Percentiles rank a stretch among this genome's conserved stretches.
Evolutionary conservation across 2,888 invertebrate genomes (phyloP).

Genomic region (Callinectes sapidus): DNA sequence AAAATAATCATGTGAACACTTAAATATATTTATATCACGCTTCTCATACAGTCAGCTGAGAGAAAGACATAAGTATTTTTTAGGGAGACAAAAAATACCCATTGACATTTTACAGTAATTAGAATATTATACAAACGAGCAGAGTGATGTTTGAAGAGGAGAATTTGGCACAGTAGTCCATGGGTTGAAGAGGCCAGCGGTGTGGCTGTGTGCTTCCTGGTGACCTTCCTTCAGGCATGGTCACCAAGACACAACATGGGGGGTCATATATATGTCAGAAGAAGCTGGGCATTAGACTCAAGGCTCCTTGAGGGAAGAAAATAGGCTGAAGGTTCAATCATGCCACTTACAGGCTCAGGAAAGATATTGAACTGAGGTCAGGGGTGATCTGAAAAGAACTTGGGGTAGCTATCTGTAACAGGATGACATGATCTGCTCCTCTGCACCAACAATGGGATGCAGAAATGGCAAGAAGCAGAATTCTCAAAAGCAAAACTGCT

Average conservation of each 20-base stretch:
- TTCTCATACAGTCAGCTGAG: conserved; percentile 71
- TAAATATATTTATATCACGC: conserved; percentile 72
- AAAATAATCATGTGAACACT: conserved; percentile 61
- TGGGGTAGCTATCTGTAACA: conserved; percentile 18
- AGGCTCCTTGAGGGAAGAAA: conserved; percentile 49
- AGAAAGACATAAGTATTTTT: conserved; percentile 71
- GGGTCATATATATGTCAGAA: conserved; percentile 57
- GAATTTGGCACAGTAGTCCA: conserved; percentile 69
- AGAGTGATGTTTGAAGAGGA: conserved; percentile 69
- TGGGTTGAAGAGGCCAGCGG: conserved; percentile 59
- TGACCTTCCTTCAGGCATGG: conserved; percentile 31
- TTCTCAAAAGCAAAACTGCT: not conserved
- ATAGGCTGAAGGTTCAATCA: conserved; percentile 55
- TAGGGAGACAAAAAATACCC: conserved; percentile 70
- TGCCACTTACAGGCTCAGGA: conserved; percentile 50
- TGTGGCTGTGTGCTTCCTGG: conserved; percentile 26
- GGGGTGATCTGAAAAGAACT: conserved; percentile 34
- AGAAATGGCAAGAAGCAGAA: conserved; percentile 43
- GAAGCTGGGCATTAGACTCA: conserved; percentile 65
- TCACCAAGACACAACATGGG: conserved; percentile 50
- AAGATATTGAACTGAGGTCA: conserved; percentile 43
- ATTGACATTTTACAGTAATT: conserved; percentile 69
- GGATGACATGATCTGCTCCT: conserved; percentile 35
- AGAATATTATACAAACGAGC: conserved; percentile 70
- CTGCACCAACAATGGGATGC: not conserved